phyloP scores from a whole-genome alignment of 2,113 vertebrate species.

The Paradoxurus hermaphroditus region DNA sequence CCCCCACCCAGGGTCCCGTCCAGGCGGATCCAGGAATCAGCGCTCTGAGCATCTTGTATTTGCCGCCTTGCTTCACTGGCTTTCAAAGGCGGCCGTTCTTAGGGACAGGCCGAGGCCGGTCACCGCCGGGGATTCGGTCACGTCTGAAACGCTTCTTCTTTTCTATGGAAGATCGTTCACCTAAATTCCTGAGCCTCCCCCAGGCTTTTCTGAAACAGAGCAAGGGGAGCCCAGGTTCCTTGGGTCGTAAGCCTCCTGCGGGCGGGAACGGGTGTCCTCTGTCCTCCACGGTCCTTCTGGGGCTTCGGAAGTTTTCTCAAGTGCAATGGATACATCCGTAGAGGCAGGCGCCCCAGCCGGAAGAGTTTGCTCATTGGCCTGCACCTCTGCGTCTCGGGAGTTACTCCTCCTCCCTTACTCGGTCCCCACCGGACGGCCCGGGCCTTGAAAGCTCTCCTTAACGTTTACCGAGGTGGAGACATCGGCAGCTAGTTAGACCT shows the following conservation, averaged over 20 bases:
- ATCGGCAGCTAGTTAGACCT: not conserved
- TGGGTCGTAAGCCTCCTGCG: not conserved
- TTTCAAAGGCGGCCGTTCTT: not conserved
- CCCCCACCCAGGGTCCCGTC: too few relatives aligned
- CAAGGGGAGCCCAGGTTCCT: not conserved
- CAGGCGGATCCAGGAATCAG: rapidly evolving
- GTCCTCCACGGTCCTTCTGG: not conserved
- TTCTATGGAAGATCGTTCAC: not conserved
- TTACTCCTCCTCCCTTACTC: not conserved
- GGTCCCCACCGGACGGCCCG: not conserved
- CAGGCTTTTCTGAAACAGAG: not conserved
- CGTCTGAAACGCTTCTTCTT: not conserved
- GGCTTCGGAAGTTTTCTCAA: not conserved
- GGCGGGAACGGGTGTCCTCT: not conserved
- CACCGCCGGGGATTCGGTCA: not conserved
- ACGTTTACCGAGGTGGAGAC: not conserved
- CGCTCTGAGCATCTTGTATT: not conserved
- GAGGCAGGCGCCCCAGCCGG: not conserved
- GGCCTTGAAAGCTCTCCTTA: not conserved
- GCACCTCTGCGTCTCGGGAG: rapidly evolving
- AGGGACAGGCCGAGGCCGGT: not conserved
- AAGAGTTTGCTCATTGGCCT: not conserved
- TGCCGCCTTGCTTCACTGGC: not conserved
- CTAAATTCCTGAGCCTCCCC: not conserved
- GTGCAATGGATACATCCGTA: not conserved